Evolutionary conservation across 2,888 invertebrate species (phyloP).

Genomic region (Limnephilus auricula): DNA sequence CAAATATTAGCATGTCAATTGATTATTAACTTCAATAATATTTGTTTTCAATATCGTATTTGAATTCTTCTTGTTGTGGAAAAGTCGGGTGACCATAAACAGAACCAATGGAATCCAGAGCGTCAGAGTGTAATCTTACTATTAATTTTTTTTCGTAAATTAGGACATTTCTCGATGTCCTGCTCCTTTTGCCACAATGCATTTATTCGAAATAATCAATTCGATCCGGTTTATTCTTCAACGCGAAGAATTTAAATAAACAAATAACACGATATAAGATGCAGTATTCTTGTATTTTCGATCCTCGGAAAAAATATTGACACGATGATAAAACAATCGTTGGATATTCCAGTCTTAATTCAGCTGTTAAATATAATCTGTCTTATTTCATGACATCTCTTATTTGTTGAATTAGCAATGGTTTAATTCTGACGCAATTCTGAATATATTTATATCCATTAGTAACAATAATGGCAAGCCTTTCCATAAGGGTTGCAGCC

Average conservation of each 20-base stretch:
- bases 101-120: too few relatives aligned
- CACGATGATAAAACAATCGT: neutral
- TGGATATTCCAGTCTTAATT: neutral
- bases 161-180: too few relatives aligned
- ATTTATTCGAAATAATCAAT: too few relatives aligned
- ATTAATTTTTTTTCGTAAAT: too few relatives aligned
- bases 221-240: too few relatives aligned
- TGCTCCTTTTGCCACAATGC: too few relatives aligned
- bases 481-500: conserved; percentile 36
- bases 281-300: neutral
- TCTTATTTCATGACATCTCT: neutral
- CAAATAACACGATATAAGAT: neutral
- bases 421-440: conserved; percentile 30
- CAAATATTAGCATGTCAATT: too few relatives aligned
- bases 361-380: neutral
- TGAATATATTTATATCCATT: conserved; percentile 48
- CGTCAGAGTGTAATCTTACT: too few relatives aligned
- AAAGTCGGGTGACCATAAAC: too few relatives aligned
- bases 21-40: too few relatives aligned
- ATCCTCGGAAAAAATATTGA: neutral
- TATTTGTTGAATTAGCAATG: neutral
- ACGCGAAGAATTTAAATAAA: too few relatives aligned
- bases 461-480: conserved; percentile 40
- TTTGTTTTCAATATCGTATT: neutral
- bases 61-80: neutral